Base-by-base conservation (phyloP, 2,888 invertebrate species). In the Bruchidius siliquastri region DNA sequence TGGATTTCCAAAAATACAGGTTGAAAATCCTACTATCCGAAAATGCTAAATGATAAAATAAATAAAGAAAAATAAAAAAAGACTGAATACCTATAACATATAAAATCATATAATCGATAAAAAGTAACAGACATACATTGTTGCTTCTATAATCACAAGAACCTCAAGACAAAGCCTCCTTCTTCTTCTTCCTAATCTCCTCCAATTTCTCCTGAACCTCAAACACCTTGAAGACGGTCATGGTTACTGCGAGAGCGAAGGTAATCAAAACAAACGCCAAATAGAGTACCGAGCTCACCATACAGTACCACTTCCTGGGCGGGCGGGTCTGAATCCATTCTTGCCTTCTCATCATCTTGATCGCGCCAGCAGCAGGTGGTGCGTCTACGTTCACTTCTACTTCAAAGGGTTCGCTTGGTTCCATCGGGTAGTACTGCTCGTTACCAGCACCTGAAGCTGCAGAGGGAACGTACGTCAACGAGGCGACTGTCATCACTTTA, bases 221-320 rank as follows among this genome's bases (percentile, higher is more conserved):
- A 21, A 68, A 21, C 68, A 72, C 71, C 22, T 67, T 73, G 72
- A 69, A 32, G 49, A 75, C 70, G 22, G 67, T 30, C n/a, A 32
- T 70, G 71, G 21, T 70, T 67, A 68, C 49, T 13, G 75, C 22
- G 21, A 75, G n/a, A 69, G 22, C 20, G 22, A 75, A 71, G 22
- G 70, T 21, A 21, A 69, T 22, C n/a, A 73, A n/a, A 66, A 75
- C 75, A 30, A 68, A 21, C 6, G 72, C 6, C 49, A 75, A 71
- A 30, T 75, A 75, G 21, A 75, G 30, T 73, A 71, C 73, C 20
- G 71, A 69, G 20, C 26, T 3, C 8, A 22, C 21, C 73, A 73
- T 66, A n/a, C 71, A 70, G 66, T 73, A 73, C 73, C 73, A 73
- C 21, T 67, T 22, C 20, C 73, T 70, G 2, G 73, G 73, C 0